Conservation (phyloP, 1,140 invertebrate species). For the Octopus sinensis region DNA sequence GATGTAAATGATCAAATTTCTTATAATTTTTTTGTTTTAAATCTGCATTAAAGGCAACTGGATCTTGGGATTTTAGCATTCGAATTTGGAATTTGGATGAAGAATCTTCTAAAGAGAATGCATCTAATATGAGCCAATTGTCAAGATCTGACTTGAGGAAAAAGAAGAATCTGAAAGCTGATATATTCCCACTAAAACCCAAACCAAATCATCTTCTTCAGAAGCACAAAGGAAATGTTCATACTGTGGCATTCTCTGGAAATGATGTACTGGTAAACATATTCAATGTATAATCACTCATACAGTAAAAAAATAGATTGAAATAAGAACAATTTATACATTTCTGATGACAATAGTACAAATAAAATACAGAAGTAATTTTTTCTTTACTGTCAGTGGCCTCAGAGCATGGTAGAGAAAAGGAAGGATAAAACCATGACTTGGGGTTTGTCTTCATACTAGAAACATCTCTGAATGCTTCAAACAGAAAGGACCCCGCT, state of each 20-base stretch:
- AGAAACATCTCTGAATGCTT: not conserved
- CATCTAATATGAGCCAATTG: not conserved
- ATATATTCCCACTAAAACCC: not conserved
- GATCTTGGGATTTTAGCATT: conserved; percentile 54
- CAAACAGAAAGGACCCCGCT: no score
- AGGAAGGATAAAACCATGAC: not conserved
- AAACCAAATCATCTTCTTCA: conserved; percentile 26
- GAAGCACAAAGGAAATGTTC: conserved; percentile 52
- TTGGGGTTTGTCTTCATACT: not conserved
- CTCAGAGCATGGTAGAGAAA: not conserved
- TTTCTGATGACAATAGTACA: not conserved
- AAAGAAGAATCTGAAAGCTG: not conserved
- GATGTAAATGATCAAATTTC: not conserved
- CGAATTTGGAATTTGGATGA: conserved; percentile 42
- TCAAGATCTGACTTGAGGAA: not conserved
- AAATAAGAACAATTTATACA: not conserved
- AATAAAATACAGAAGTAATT: not conserved
- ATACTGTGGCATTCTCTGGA: conserved; percentile 50
- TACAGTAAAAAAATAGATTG: not conserved
- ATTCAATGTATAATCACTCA: not conserved
- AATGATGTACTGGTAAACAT: conserved; percentile 51
- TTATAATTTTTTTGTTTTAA: conserved; percentile 13
- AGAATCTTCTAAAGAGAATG: not conserved
- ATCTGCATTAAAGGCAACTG: conserved; percentile 42
- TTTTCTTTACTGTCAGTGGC: not conserved